phyloP scores from a whole-genome alignment of 2,888 invertebrate species.

The Adineta ricciae region DNA sequence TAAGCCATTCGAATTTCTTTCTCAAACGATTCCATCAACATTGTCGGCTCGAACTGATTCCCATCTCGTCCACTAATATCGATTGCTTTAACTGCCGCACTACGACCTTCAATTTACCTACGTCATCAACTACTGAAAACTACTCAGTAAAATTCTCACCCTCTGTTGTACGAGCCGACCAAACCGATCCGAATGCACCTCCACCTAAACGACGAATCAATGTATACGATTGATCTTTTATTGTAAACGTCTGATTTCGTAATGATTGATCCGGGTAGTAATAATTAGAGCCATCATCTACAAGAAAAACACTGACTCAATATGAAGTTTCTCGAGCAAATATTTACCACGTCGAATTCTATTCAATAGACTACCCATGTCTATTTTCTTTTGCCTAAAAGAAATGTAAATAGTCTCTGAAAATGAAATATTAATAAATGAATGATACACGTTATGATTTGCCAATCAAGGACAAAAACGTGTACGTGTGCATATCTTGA shows the following conservation, averaged over 20 bases:
- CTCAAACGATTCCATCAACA: background rate
- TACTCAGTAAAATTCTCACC: background rate
- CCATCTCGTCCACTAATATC: background rate
- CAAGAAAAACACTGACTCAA: too few relatives aligned
- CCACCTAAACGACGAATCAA: background rate
- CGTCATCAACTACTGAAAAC: too few relatives aligned
- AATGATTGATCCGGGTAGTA: background rate
- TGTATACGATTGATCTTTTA: background rate
- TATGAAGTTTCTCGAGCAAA: too few relatives aligned
- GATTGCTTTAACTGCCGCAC: background rate
- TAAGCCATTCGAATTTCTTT: background rate
- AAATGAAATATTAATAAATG: too few relatives aligned
- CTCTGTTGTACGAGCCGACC: background rate
- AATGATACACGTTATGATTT: too few relatives aligned
- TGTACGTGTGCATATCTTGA: too few relatives aligned
- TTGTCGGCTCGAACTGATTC: background rate
- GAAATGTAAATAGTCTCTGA: too few relatives aligned
- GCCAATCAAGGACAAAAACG: too few relatives aligned
- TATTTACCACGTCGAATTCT: too few relatives aligned
- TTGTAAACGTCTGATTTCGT: background rate
- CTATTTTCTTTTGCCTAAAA: too few relatives aligned
- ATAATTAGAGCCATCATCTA: too few relatives aligned
- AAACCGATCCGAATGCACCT: background rate
- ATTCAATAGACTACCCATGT: too few relatives aligned
- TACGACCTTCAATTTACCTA: background rate